Conservation (phyloP, 2,113 vertebrate genomes). For the Melospiza georgiana region DNA sequence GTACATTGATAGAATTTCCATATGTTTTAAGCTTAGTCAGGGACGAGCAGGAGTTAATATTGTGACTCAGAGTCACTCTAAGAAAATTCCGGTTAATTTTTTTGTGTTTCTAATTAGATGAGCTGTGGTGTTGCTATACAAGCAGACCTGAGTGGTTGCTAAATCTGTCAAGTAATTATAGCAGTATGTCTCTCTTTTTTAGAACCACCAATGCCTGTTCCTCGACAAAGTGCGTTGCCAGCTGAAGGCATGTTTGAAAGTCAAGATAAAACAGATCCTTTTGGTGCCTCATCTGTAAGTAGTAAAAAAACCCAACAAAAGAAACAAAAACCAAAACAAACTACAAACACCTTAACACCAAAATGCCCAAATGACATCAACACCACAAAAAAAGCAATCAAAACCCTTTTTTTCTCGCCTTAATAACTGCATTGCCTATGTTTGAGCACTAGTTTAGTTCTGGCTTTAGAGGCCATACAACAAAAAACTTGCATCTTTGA, state of each 20-base stretch:
- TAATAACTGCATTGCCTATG: background rate
- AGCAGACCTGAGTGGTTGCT: background rate
- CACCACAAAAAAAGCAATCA: background rate
- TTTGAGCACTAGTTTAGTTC: background rate
- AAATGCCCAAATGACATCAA: accelerated
- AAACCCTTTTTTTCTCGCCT: background rate
- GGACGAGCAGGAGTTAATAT: background rate
- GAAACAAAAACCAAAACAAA: background rate
- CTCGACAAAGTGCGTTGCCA: constrained; percentile 20
- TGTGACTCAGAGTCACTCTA: background rate
- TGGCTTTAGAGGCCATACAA: background rate
- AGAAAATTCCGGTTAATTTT: accelerated
- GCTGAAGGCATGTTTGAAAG: constrained; percentile 78
- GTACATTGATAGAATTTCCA: background rate
- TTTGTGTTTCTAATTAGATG: background rate
- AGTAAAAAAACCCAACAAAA: background rate
- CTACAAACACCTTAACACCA: background rate
- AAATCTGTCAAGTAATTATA: background rate
- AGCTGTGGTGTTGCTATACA: background rate
- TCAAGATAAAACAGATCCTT: constrained; percentile 77
- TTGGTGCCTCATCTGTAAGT: constrained; percentile 77
- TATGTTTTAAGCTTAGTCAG: background rate
- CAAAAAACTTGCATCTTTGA: background rate
- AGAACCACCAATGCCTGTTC: constrained; percentile 76
- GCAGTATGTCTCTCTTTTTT: background rate